A percentile compares a stretch with the other conserved stretches of the same genome.
phyloP scores from a whole-genome alignment of 2,888 invertebrate species.

The Spilosoma lubricipeda region DNA sequence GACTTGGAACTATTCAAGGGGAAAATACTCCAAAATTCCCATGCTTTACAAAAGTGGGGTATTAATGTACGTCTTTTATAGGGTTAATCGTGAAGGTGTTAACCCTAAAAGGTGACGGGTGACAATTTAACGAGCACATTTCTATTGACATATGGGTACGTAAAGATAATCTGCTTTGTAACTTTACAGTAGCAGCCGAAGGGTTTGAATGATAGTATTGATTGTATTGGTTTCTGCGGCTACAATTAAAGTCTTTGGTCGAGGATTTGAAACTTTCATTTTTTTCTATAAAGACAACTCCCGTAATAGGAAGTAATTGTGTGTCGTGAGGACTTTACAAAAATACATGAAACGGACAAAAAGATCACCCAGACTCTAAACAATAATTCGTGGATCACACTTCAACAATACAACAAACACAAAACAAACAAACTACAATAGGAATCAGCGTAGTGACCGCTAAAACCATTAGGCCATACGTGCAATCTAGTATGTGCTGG shows the following conservation, averaged over 20 bases:
- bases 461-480: too few relatives aligned
- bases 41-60: constrained; percentile 61
- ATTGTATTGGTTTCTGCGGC: constrained; percentile 19
- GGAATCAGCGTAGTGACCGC: too few relatives aligned
- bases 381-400: too few relatives aligned
- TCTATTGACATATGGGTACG: constrained; percentile 61
- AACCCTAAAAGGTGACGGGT: constrained; percentile 65
- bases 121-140: constrained; percentile 66
- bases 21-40: constrained; percentile 79
- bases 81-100: constrained; percentile 72
- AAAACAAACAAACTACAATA: too few relatives aligned
- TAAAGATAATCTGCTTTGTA: constrained; percentile 53
- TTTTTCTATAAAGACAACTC: too few relatives aligned
- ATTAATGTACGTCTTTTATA: constrained; percentile 55
- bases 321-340: too few relatives aligned
- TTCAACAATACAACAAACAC: too few relatives aligned
- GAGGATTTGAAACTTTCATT: neutral
- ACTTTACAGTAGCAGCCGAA: constrained; percentile 24
- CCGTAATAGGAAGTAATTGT: too few relatives aligned
- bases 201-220: constrained; percentile 23
- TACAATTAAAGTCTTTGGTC: constrained; percentile 28
- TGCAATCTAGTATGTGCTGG: neutral
- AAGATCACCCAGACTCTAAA: too few relatives aligned
- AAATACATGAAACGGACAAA: too few relatives aligned
- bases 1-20: constrained; percentile 71